phyloP scores from a whole-genome alignment of 2,113 vertebrate genomes.

The Falco punctatus region DNA sequence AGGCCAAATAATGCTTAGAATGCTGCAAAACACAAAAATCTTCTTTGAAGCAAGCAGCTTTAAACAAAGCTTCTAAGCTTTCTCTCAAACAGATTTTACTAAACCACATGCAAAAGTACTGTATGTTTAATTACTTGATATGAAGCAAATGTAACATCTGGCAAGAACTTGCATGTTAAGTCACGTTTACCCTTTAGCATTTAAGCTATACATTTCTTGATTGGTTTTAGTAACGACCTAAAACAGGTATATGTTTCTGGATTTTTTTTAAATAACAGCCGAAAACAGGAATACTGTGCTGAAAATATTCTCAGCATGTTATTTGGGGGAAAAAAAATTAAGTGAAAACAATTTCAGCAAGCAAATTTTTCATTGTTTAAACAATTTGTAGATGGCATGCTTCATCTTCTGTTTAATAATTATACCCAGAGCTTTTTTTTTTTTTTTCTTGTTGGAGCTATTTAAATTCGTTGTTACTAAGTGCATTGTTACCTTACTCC shows the following conservation, averaged over 20 bases:
- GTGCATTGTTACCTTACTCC: neutral
- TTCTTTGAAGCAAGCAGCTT: slow-evolving; percentile 67
- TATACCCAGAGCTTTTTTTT: neutral
- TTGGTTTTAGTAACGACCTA: neutral
- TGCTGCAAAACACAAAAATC: slow-evolving; percentile 47
- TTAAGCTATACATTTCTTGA: slow-evolving; percentile 25
- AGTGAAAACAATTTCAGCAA: neutral
- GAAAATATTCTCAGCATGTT: neutral
- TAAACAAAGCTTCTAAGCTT: slow-evolving; percentile 65
- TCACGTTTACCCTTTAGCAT: slow-evolving; percentile 35
- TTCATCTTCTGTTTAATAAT: neutral
- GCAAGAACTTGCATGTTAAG: slow-evolving; percentile 47
- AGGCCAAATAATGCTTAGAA: slow-evolving; percentile 8
- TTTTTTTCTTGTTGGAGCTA: neutral
- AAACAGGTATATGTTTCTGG: neutral
- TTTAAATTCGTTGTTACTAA: neutral
- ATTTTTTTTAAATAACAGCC: neutral
- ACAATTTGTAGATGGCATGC: neutral
- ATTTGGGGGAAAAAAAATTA: neutral
- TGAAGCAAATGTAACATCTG: slow-evolving; percentile 58
- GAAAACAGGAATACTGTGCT: neutral
- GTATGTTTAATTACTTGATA: slow-evolving; percentile 64
- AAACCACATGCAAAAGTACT: slow-evolving; percentile 40
- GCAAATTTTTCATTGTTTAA: neutral
- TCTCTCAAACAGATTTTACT: slow-evolving; percentile 45